Evolutionary conservation across 2,888 invertebrate species (phyloP), one percentile per base, ranked within the genome.

Genomic region (Platerodrilus igneus): DNA sequence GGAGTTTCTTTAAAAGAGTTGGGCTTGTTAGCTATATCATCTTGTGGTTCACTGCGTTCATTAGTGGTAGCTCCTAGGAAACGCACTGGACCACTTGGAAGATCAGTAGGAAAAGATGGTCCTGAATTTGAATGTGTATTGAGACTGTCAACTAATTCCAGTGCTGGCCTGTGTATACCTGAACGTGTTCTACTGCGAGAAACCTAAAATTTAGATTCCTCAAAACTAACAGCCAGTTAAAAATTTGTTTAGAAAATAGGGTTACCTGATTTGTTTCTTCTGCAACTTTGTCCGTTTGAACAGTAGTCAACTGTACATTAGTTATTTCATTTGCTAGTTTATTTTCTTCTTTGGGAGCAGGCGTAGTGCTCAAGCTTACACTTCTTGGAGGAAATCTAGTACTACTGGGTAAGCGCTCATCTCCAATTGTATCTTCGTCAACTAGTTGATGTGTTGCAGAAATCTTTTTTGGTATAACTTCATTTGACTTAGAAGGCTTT

Each of bases 361-460:
- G 75, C 22, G 78, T 75, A 13, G 76, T 74, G 49, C 71, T 71
- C 52, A 68, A 64, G 67, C 66, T 78, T 35, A 70, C 71, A 52
- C 80, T 78, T 41, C 83, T 81, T 26, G 86, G 85, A 45, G 87
- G 87, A 66, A 88, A 89, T 48, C 89, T 79, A n/a, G 89, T 88
- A 58, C 83, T 86, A n/a, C 81, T 77, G 2, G 89, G 89, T 47
- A 89, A 68, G 52, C 88, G 67, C 54, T 76, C 76, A 53, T 76
- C 74, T 37, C 69, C 70, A 17, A 73, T 68, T 29, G 71, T 71
- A 49, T 76, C 77, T 51, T 76, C 75, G 46, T 15, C 63, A 54
- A 42, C 60, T 50, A 48, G 48, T 19, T 39, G 39, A 15, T 56
- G 45, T 67, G 21, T 73, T 64, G 14, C 71, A 66, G 4, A 68